Conservation (phyloP, 2,797 vertebrate species). For the Rhinatrema bivittatum region DNA sequence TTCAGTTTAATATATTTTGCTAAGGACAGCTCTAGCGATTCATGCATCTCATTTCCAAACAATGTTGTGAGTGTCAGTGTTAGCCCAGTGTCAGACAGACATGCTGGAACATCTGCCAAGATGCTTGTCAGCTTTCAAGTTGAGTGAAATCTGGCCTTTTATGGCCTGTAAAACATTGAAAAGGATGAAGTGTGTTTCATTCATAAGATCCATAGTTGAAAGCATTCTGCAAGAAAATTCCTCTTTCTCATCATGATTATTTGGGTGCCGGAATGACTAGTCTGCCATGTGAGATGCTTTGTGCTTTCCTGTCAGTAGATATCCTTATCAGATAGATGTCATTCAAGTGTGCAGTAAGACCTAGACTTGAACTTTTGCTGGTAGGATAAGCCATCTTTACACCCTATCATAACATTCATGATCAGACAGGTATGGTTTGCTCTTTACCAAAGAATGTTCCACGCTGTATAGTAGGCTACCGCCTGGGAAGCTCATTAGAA, state of each 20-base stretch:
- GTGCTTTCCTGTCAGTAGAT: too few species aligned
- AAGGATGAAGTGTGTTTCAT: too few species aligned
- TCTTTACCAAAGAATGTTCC: too few species aligned
- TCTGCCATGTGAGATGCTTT: too few species aligned
- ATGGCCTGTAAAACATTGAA: too few species aligned
- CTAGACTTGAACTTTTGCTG: accelerated
- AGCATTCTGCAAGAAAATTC: too few species aligned
- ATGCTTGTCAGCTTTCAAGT: constrained; percentile 9
- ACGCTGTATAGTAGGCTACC: constrained; percentile 36
- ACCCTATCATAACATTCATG: constrained; percentile 6
- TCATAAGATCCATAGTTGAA: too few species aligned
- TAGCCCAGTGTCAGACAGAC: constrained; percentile 8
- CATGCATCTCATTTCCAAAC: constrained; percentile 1
- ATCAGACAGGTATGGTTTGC: constrained; percentile 16
- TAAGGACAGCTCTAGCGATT: not conserved
- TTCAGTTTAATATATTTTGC: not conserved
- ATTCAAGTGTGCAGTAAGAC: too few species aligned
- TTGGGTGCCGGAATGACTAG: too few species aligned
- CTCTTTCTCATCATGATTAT: too few species aligned
- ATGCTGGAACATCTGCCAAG: not conserved
- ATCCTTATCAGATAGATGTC: too few species aligned
- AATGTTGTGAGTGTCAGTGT: constrained; percentile 5
- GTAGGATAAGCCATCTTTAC: constrained; percentile 8
- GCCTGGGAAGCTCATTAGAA: constrained; percentile 54
- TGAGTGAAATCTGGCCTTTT: not conserved